A percentile compares a stretch with the other conserved stretches of the same genome.
Evolutionary conservation across 2,888 invertebrate genomes (phyloP).

Genomic region (Tenthredo notha): DNA sequence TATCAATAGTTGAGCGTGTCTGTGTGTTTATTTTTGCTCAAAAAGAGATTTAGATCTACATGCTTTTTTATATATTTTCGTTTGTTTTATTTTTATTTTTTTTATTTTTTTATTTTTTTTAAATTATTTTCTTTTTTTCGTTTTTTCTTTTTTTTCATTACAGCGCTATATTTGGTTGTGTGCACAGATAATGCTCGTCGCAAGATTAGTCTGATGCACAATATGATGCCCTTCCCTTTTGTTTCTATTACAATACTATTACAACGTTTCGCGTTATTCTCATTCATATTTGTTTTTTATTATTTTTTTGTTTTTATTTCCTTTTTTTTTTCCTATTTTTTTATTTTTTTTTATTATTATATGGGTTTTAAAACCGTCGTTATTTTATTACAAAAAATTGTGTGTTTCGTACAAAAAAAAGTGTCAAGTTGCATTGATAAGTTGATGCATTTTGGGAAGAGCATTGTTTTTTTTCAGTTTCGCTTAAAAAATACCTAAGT

Average conservation of each 20-base stretch:
- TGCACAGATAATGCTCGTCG: slow-evolving; percentile 42
- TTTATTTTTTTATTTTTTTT: not conserved
- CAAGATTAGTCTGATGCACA: slow-evolving; percentile 29
- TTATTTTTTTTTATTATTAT: slow-evolving; percentile 20
- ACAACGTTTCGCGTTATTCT: slow-evolving; percentile 27
- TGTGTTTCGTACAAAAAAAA: slow-evolving; percentile 40
- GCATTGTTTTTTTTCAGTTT: slow-evolving; percentile 45
- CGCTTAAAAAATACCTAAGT: slow-evolving; percentile 43
- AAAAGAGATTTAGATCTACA: slow-evolving; percentile 46
- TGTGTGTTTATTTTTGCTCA: slow-evolving; percentile 50
- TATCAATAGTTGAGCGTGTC: slow-evolving; percentile 53
- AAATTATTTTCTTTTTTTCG: slow-evolving; percentile 33
- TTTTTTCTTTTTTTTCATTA: slow-evolving; percentile 17
- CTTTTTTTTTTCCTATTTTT: slow-evolving; percentile 13
- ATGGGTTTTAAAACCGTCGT: slow-evolving; percentile 52
- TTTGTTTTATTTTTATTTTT: not conserved
- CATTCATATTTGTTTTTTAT: slow-evolving; percentile 47
- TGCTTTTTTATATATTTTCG: not conserved
- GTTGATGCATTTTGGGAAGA: slow-evolving; percentile 52
- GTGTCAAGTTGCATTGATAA: slow-evolving; percentile 49
- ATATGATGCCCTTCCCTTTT: slow-evolving; percentile 56
- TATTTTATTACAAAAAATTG: slow-evolving; percentile 49
- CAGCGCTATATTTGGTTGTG: slow-evolving; percentile 48
- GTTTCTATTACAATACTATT: slow-evolving; percentile 39
- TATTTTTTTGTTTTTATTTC: slow-evolving; percentile 6